A percentile compares a stretch with the other conserved stretches of the same genome.
These are phyloP conservation scores for Erithacus rubecula DNA, from an alignment of 2,797 vertebrate species.

Conservation along the genomic window DNA sequence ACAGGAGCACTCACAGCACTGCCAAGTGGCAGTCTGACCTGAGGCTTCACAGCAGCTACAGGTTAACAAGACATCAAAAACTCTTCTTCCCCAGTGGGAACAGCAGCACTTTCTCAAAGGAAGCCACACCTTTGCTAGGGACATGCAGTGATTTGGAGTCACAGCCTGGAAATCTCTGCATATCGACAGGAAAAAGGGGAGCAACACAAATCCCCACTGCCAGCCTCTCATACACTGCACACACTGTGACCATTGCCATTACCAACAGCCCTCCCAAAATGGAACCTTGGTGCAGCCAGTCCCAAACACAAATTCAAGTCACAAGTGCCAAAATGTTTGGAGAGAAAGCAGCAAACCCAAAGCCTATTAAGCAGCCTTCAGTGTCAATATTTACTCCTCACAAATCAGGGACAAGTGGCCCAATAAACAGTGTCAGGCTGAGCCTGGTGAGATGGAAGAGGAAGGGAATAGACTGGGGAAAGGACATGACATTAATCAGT, in stretches of 20 bases:
- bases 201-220: not conserved
- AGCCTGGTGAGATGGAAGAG: not conserved
- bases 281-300: not conserved
- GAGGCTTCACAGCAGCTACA: not conserved
- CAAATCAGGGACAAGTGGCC: constrained; percentile 7
- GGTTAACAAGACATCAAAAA: not conserved
- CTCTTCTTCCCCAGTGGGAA: not conserved
- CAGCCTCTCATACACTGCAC: not conserved
- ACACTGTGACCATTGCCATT: not conserved
- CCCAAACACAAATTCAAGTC: not conserved
- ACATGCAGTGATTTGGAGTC: not conserved
- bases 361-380: constrained; percentile 62
- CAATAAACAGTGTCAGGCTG: constrained; percentile 49
- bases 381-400: constrained; percentile 56
- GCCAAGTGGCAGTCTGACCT: not conserved
- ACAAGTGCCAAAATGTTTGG: not conserved
- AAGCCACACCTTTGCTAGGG: not conserved
- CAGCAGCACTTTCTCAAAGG: not conserved
- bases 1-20: not conserved
- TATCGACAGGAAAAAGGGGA: not conserved
- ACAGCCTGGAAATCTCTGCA: not conserved
- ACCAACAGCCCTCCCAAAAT: not conserved
- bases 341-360: constrained; percentile 15
- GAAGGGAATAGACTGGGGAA: constrained; percentile 12
- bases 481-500: constrained; percentile 38